These are phyloP conservation scores for Plebejus melissa DNA, from an alignment of 2,888 invertebrate genomes.

Conservation along the genomic window DNA sequence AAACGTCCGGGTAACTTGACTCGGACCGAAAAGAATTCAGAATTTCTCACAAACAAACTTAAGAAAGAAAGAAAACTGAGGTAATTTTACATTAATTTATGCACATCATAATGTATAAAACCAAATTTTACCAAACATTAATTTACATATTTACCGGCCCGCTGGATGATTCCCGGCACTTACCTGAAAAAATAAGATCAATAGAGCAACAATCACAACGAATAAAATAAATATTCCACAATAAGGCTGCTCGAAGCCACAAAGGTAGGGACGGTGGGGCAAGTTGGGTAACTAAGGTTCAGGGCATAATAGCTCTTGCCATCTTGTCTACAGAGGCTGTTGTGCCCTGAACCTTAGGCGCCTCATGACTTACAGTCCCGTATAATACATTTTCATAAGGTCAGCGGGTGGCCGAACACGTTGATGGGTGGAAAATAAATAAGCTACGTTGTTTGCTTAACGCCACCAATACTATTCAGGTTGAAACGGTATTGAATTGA, in stretches of 20 bases:
- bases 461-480: not conserved
- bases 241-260: not conserved
- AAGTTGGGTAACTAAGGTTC: not conserved
- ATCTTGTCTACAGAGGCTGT: not conserved
- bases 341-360: not conserved
- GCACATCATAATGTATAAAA: too few species aligned
- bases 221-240: conserved; percentile 12
- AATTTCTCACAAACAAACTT: not conserved
- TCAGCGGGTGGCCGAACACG: conserved; percentile 16
- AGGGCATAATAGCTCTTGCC: not conserved
- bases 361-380: not conserved
- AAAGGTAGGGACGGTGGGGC: not conserved
- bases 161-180: not conserved
- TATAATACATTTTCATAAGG: conserved; percentile 26
- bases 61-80: too few species aligned
- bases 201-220: conserved; percentile 20
- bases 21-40: not conserved
- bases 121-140: not conserved
- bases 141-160: conserved; percentile 16
- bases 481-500: not conserved
- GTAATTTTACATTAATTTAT: too few species aligned
- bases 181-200: conserved; percentile 28
- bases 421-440: conserved; percentile 16
- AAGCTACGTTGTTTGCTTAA: not conserved
- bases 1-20: not conserved